These are phyloP conservation scores for Smithornis capensis DNA, from an alignment of 2,113 vertebrate species.

Conservation along the genomic window DNA sequence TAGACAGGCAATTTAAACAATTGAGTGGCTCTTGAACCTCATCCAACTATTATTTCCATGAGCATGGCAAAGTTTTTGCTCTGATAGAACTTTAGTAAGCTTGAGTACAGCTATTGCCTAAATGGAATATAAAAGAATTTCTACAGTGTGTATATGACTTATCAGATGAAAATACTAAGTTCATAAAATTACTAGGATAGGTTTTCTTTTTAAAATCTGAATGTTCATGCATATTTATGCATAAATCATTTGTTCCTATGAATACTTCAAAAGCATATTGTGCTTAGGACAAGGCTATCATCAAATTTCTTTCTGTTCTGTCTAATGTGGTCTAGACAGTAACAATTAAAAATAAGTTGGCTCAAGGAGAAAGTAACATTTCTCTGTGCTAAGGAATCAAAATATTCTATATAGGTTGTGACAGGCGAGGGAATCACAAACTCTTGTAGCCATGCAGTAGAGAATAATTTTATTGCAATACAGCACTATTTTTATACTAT, in stretches of 20 bases:
- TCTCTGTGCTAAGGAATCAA: background rate
- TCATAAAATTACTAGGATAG: background rate
- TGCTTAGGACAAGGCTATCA: background rate
- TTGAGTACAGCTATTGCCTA: background rate
- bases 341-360: background rate
- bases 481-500: no score
- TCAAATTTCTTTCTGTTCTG: background rate
- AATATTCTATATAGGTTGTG: background rate
- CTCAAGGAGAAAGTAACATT: background rate
- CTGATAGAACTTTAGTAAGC: background rate
- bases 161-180: background rate
- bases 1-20: background rate
- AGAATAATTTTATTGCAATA: no score
- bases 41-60: background rate
- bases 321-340: background rate
- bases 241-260: background rate
- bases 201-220: background rate
- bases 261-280: background rate
- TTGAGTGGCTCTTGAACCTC: background rate
- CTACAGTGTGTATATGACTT: background rate
- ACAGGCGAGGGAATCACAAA: no score
- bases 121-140: background rate
- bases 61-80: background rate
- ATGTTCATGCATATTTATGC: background rate
- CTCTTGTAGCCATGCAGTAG: no score